phyloP scores from a whole-genome alignment of 2,113 vertebrate species.

The Brienomyrus longianalis region DNA sequence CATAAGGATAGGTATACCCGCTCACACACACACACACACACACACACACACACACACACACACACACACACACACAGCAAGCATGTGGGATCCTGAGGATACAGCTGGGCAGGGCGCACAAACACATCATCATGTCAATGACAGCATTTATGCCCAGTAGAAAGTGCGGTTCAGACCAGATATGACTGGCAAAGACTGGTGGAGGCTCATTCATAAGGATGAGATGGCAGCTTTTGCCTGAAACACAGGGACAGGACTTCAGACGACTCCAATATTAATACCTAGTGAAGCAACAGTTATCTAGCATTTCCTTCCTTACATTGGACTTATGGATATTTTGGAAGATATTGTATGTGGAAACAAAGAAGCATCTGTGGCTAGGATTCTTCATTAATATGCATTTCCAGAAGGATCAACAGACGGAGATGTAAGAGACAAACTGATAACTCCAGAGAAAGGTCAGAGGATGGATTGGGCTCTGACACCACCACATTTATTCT shows the following conservation, averaged over 20 bases:
- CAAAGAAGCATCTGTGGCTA: background rate
- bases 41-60: background rate
- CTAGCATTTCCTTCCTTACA: background rate
- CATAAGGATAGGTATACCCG: too few relatives aligned
- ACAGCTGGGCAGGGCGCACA: background rate
- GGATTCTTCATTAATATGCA: background rate
- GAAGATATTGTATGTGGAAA: background rate
- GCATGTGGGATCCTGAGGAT: background rate
- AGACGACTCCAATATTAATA: background rate
- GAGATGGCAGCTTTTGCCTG: background rate
- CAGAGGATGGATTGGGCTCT: background rate
- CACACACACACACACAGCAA: background rate
- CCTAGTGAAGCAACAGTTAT: background rate
- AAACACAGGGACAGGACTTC: background rate
- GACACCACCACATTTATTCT: background rate
- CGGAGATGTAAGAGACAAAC: background rate
- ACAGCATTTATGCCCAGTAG: background rate
- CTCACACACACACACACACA: too few relatives aligned
- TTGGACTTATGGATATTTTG: background rate
- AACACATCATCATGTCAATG: constrained; percentile 5
- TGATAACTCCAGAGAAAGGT: background rate
- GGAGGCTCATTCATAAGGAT: background rate
- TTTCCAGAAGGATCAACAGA: background rate
- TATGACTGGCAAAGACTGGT: background rate
- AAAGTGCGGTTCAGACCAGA: background rate